Conservation (phyloP, 30 jellyfish, hydroid and myxozoan genomes). For the Phacellophora camtschatica region DNA sequence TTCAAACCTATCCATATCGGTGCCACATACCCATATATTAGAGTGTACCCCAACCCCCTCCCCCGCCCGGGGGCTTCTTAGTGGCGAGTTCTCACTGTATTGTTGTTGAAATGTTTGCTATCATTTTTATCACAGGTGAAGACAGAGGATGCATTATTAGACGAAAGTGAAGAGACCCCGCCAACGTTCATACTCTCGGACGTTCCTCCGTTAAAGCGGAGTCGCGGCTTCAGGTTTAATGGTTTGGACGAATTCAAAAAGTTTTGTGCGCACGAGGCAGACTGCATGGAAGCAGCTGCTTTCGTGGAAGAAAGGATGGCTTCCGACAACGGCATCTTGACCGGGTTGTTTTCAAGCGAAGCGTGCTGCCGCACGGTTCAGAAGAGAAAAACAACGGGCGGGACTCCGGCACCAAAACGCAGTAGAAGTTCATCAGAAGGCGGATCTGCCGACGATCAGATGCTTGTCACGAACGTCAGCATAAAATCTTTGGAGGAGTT, state of each 20-base stretch:
- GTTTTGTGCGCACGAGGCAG: neutral
- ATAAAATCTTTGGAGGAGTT: constrained; percentile 5
- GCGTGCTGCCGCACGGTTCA: neutral
- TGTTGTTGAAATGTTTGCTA: too few relatives aligned
- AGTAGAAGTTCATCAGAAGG: constrained; percentile 16
- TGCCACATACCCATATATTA: too few relatives aligned
- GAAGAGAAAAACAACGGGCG: neutral
- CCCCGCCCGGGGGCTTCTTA: too few relatives aligned
- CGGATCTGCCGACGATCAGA: neutral
- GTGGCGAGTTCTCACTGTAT: too few relatives aligned
- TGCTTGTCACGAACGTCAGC: constrained; percentile 3
- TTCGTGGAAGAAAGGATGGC: neutral
- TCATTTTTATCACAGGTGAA: too few relatives aligned
- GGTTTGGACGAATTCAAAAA: neutral
- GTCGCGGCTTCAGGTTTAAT: neutral
- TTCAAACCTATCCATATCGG: too few relatives aligned
- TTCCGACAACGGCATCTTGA: neutral
- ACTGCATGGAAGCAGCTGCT: neutral
- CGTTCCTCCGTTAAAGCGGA: constrained; percentile 7
- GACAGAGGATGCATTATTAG: too few relatives aligned
- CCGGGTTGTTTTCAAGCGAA: neutral
- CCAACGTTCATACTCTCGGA: constrained; percentile 7
- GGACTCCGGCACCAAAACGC: constrained; percentile 5
- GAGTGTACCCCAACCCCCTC: too few relatives aligned
- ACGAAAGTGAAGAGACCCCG: constrained; percentile 77